Evolutionary conservation across 2,797 vertebrate species (phyloP).

Genomic region (Falco naumanni): DNA sequence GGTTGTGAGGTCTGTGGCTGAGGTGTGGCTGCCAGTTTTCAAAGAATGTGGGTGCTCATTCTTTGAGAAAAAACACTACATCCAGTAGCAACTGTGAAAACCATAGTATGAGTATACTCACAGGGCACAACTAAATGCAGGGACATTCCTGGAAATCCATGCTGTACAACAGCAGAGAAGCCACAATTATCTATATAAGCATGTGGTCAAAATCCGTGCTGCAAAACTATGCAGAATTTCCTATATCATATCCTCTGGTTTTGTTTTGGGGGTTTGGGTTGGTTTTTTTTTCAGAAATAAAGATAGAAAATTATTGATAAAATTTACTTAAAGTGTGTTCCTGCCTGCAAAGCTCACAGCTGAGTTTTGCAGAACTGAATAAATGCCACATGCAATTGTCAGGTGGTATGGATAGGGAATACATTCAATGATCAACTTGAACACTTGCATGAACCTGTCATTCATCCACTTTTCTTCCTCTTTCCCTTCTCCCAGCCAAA

Average conservation of each 20-base stretch:
- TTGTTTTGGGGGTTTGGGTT: no score
- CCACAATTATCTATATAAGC: background rate
- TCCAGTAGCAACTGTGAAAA: background rate
- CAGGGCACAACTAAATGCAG: background rate
- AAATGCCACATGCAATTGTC: background rate
- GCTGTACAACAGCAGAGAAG: background rate
- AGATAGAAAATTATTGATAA: background rate
- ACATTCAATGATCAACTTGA: background rate
- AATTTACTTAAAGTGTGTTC: background rate
- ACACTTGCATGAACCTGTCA: background rate
- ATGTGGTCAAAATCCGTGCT: background rate
- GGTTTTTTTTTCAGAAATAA: background rate
- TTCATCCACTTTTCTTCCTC: background rate
- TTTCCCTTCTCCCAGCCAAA: background rate
- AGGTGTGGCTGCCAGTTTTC: background rate
- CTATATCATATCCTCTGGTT: background rate
- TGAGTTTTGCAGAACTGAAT: background rate
- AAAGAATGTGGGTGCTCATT: background rate
- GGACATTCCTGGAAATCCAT: background rate
- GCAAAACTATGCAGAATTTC: background rate
- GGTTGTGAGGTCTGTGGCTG: background rate
- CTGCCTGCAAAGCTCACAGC: background rate
- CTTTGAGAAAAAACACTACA: background rate
- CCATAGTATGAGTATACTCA: background rate
- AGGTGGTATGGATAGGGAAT: background rate